Evolutionary conservation across 2,888 invertebrate genomes (phyloP).

Genomic region (Nemapogon koenigi): DNA sequence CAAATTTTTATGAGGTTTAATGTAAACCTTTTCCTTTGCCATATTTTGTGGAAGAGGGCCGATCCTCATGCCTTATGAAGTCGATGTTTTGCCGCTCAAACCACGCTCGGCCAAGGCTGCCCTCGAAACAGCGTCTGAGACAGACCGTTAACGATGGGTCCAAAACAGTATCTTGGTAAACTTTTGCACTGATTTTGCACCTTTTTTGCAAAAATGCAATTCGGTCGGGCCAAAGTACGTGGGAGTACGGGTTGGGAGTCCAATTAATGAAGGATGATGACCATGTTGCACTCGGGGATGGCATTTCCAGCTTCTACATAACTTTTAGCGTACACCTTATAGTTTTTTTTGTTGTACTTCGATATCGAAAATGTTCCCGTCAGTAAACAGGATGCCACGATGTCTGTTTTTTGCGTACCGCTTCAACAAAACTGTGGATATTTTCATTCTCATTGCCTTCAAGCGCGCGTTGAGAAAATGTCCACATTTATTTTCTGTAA

Average conservation of each 20-base stretch:
- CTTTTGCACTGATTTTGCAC: not conserved
- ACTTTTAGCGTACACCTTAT: not conserved
- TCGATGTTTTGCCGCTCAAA: no score
- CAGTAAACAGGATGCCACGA: not conserved
- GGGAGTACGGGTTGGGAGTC: not conserved
- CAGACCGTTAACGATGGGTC: not conserved
- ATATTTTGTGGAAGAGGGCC: no score
- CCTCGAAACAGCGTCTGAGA: not conserved
- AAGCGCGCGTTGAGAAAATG: not conserved
- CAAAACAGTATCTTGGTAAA: not conserved
- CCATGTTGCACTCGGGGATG: not conserved
- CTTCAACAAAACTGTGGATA: not conserved
- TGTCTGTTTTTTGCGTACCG: no score
- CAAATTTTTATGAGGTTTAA: no score
- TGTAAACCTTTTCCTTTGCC: no score
- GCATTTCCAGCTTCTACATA: not conserved
- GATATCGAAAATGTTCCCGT: not conserved
- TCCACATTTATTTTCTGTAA: no score
- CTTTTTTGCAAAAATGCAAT: not conserved
- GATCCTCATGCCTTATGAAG: no score
- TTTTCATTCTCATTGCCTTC: not conserved
- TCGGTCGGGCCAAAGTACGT: not conserved
- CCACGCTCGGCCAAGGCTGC: no score
- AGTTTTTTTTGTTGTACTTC: not conserved
- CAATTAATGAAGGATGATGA: not conserved